A percentile compares a stretch with the other conserved stretches of the same genome.
Evolutionary conservation across 2,888 invertebrate species (phyloP).

Genomic region (Ethmia dodecea): DNA sequence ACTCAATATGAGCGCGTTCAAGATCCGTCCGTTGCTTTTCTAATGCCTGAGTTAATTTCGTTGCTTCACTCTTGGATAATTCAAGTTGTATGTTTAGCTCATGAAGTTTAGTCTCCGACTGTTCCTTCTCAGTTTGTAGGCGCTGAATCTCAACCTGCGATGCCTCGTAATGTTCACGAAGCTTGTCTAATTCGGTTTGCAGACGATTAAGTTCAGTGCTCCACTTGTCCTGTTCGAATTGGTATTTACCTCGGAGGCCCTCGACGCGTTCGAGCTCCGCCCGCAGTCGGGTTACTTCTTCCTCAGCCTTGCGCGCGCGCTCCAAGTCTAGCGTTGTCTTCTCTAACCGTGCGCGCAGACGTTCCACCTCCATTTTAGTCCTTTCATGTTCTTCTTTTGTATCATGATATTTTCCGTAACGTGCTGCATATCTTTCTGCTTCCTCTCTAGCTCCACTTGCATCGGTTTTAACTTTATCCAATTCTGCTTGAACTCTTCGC

Average conservation of each 20-base stretch:
- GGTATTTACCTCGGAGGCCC: slow-evolving; percentile 81
- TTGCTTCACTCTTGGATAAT: slow-evolving; percentile 86
- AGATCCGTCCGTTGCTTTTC: slow-evolving; percentile 89
- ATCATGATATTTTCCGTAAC: slow-evolving; percentile 87
- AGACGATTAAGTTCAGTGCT: slow-evolving; percentile 84
- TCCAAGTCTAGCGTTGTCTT: slow-evolving; percentile 89
- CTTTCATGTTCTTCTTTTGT: slow-evolving; percentile 87
- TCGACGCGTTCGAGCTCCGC: slow-evolving; percentile 86
- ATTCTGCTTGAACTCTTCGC: slow-evolving; percentile 87
- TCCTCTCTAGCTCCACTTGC: slow-evolving; percentile 89
- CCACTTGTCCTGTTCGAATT: slow-evolving; percentile 77
- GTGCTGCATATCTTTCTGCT: slow-evolving; percentile 83
- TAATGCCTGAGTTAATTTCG: slow-evolving; percentile 84
- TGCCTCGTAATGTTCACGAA: slow-evolving; percentile 86
- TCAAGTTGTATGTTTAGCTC: slow-evolving; percentile 90
- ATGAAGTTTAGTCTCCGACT: slow-evolving; percentile 83
- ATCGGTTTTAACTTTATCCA: slow-evolving; percentile 83
- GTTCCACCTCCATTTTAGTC: slow-evolving; percentile 88
- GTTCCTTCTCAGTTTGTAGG: slow-evolving; percentile 79
- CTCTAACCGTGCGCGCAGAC: slow-evolving; percentile 87
- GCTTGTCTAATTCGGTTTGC: slow-evolving; percentile 84
- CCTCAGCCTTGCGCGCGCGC: slow-evolving; percentile 83
- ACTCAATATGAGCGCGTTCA: slow-evolving; percentile 91
- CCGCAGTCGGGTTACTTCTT: slow-evolving; percentile 80
- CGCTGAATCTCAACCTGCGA: slow-evolving; percentile 86